phyloP scores from a whole-genome alignment of 2,113 vertebrate species.

The Mirounga angustirostris region DNA sequence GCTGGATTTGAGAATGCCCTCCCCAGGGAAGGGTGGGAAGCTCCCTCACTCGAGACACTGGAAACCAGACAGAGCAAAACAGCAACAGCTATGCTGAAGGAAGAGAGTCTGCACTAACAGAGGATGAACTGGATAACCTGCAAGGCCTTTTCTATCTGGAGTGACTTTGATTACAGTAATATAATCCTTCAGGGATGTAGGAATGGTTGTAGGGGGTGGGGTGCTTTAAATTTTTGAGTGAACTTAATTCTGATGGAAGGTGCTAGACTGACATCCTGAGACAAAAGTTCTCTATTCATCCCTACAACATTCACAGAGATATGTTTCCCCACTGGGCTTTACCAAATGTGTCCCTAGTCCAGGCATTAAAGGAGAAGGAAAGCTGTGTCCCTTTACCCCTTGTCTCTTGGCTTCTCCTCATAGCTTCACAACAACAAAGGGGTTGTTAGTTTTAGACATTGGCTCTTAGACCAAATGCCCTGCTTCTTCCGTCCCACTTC shows the following conservation, averaged over 20 bases:
- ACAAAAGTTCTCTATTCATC: conserved; percentile 73
- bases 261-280: conserved; percentile 65
- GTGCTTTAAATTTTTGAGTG: conserved; percentile 67
- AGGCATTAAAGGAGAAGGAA: neutral
- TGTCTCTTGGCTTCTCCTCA: neutral
- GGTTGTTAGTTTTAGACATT: neutral
- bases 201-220: conserved; percentile 33
- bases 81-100: neutral
- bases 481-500: neutral
- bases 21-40: conserved; percentile 54
- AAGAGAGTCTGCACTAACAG: conserved; percentile 56
- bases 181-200: conserved; percentile 56
- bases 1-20: neutral
- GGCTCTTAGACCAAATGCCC: neutral
- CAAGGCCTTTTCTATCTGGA: conserved; percentile 51
- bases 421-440: neutral
- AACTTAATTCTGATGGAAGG: conserved; percentile 75
- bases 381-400: neutral
- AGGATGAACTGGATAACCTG: conserved; percentile 68
- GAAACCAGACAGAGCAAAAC: conserved; percentile 21
- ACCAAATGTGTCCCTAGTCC: neutral
- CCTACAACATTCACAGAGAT: neutral
- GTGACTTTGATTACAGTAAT: conserved; percentile 71
- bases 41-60: conserved; percentile 55
- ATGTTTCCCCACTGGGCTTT: neutral